These are phyloP conservation scores for Drosophila repleta DNA, from an alignment of 1,140 invertebrate species.

Conservation along the genomic window DNA sequence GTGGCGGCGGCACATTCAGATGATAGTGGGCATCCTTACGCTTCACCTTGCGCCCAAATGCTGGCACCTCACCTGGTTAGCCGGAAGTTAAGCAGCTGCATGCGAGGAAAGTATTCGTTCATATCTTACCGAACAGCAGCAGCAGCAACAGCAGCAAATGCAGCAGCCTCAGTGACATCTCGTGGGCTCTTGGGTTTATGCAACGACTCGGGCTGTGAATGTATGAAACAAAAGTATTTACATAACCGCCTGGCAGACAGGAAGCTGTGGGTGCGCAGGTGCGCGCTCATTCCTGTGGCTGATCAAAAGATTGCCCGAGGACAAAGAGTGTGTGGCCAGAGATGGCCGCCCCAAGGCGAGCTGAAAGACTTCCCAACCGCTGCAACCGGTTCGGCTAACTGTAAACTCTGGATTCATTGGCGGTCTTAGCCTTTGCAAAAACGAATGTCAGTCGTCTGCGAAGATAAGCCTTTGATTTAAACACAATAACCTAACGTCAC, in stretches of 20 bases:
- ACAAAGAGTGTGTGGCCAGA: not conserved
- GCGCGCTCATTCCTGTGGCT: constrained; percentile 15
- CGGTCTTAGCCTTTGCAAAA: constrained; percentile 9
- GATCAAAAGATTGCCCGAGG: constrained; percentile 7
- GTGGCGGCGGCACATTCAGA: constrained; percentile 66
- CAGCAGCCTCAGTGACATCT: constrained; percentile 56
- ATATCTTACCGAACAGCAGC: constrained; percentile 61
- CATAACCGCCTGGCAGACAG: constrained; percentile 45
- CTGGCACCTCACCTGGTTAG: constrained; percentile 33
- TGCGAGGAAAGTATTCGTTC: constrained; percentile 17
- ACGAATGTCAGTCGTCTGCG: not conserved
- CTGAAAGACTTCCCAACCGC: not conserved
- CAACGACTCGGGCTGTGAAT: constrained; percentile 41
- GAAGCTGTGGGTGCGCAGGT: constrained; percentile 43
- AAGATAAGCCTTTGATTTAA: constrained; percentile 1
- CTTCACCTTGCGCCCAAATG: constrained; percentile 73
- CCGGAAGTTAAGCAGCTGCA: constrained; percentile 10
- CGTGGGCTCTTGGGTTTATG: constrained; percentile 42
- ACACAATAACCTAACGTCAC: not conserved
- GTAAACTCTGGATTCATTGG: constrained; percentile 1
- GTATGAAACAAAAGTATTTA: constrained; percentile 39
- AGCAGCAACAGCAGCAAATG: constrained; percentile 49
- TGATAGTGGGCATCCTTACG: constrained; percentile 70
- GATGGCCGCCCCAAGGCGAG: constrained; percentile 2
- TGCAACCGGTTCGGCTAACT: constrained; percentile 22